Evolutionary conservation across 2,888 invertebrate species (phyloP), one percentile per base, ranked within the genome.

Genomic region (Tanaodytes sp.): DNA sequence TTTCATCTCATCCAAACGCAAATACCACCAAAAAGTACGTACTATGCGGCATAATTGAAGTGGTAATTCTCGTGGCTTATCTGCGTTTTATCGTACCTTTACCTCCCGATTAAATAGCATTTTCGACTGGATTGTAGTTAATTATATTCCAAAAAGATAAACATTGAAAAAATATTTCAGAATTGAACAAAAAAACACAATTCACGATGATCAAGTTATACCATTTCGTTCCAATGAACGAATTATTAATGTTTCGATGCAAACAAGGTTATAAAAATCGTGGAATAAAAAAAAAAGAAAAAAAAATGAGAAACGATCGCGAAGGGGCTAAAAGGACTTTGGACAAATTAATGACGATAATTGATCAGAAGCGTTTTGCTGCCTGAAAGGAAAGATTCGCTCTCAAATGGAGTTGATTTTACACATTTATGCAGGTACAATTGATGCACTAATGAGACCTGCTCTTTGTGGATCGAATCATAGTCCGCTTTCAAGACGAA

Each of bases 381-480:
- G 9, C 11, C 43, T 8, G 14, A 52, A 30, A 52, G 39, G 11
- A 46, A 12, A 5, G 18, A 12, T 11, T 45, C 31, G 30, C 37
- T 14, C 20, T 30, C 30, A 12, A 49, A 30, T 30, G 52, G 33
- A 48, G 20, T 36, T 27, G 14, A 46, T 57, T 49, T 48, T 55
- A 45, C 40, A 49, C 43, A 48, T 57, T 64, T 57, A 57, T 57
- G 19, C 37, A 30, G 43, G 43, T 48, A 51, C 49, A 43, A 64
- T 55, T 64, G 57, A 43, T 42, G 45, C 33, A 23, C 49, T 64
- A 57, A 54, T 55, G 48, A 57, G 64, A 49, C 16, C 20, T 49
- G 30, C 15, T 49, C 64, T 55, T 57, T 51, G 55, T 49, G 18
- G 36, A 64, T 51, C 48, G 12, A 64, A 57, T 49, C 43, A 30